phyloP scores from a whole-genome alignment of 2,113 vertebrate genomes.

The Grantiella picta region DNA sequence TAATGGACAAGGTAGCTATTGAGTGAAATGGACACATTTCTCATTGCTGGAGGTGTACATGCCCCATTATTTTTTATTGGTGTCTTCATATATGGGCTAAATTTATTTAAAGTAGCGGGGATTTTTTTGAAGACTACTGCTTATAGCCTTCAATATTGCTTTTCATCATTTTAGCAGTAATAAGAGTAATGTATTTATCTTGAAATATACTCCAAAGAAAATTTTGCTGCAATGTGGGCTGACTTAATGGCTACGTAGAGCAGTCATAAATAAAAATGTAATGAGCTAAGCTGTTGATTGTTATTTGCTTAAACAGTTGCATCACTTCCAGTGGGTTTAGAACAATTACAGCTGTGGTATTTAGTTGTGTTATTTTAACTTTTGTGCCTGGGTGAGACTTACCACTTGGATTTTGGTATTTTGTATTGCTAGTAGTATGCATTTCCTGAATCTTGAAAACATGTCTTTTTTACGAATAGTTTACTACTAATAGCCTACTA shows the following conservation, averaged over 20 bases:
- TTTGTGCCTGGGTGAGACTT: background rate
- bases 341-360: background rate
- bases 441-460: background rate
- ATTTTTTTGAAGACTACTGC: background rate
- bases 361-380: background rate
- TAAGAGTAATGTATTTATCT: background rate
- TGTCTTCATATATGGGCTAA: background rate
- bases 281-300: background rate
- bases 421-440: background rate
- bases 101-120: background rate
- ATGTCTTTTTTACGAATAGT: background rate
- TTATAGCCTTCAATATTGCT: background rate
- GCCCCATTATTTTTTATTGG: background rate
- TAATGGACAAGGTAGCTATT: constrained; percentile 91
- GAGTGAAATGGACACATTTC: background rate
- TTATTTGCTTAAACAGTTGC: background rate
- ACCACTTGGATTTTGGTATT: background rate
- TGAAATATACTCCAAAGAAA: background rate
- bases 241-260: background rate
- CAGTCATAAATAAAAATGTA: background rate
- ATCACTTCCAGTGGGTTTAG: background rate
- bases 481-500: background rate
- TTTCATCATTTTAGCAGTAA: background rate
- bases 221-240: background rate
- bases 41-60: background rate